Evolutionary conservation across 2,888 invertebrate genomes (phyloP).

Genomic region (Kuschelorhynchus macadamiae): DNA sequence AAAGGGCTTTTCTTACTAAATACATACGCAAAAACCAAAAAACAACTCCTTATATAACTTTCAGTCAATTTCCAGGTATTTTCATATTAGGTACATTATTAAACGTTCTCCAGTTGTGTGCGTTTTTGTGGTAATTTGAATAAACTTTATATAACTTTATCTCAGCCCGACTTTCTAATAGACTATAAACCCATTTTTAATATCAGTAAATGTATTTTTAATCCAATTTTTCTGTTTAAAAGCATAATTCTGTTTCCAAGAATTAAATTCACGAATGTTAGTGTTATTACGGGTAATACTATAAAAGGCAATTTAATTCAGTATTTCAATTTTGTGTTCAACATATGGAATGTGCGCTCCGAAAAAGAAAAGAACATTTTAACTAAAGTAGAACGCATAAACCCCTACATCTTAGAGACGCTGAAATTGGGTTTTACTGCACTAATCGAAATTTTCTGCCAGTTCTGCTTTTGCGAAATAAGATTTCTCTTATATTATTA

Average conservation of each 20-base stretch:
- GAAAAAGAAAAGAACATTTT: neutral
- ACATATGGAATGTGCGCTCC: constrained; percentile 21
- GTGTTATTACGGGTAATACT: constrained; percentile 22
- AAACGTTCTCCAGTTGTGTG: neutral
- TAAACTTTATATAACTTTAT: no score
- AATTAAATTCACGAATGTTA: constrained; percentile 25
- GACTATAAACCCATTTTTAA: constrained; percentile 22
- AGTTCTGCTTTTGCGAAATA: no score
- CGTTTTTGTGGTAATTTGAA: neutral
- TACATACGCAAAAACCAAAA: no score
- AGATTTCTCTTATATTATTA: no score
- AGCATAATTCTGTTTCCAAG: constrained; percentile 7
- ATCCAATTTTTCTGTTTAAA: constrained; percentile 19
- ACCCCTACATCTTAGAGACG: no score
- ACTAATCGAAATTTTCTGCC: no score
- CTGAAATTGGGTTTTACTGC: neutral
- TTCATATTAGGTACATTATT: no score
- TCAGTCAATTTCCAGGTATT: no score
- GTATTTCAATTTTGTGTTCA: constrained; percentile 32
- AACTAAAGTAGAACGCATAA: no score
- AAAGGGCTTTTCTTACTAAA: no score
- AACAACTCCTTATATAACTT: no score
- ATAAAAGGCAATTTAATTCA: constrained; percentile 35
- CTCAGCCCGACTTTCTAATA: constrained; percentile 15
- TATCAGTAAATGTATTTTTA: constrained; percentile 31